phyloP scores from a whole-genome alignment of 1,140 invertebrate genomes.

The Drosophila oshimai region DNA sequence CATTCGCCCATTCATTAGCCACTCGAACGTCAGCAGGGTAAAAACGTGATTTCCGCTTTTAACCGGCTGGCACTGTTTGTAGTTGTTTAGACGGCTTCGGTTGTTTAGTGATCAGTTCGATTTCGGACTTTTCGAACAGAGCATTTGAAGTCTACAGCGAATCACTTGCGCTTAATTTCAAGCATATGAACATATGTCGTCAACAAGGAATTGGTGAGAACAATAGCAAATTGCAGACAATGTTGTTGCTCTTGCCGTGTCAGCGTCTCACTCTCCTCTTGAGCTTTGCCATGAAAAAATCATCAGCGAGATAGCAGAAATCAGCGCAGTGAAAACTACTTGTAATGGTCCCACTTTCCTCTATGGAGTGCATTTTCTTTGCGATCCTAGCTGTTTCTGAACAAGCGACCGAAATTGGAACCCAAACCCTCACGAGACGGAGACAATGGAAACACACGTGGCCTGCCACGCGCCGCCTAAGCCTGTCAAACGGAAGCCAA shows the following conservation, averaged over 20 bases:
- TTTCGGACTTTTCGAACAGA: neutral
- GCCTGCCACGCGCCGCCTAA: constrained; percentile 38
- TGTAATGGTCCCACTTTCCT: no score
- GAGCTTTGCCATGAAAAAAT: neutral
- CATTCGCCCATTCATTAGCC: constrained; percentile 26
- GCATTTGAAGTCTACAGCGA: no score
- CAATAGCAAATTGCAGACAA: constrained; percentile 14
- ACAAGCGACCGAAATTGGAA: constrained; percentile 47
- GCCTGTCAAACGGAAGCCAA: neutral
- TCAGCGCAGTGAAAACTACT: constrained; percentile 18
- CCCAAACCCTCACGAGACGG: neutral
- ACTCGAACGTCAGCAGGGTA: constrained; percentile 56
- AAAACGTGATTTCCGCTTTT: constrained; percentile 78
- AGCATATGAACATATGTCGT: no score
- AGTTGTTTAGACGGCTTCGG: constrained; percentile 48
- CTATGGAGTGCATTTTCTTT: no score
- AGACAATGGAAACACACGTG: constrained; percentile 53
- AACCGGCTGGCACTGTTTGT: constrained; percentile 11
- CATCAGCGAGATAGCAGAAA: constrained; percentile 4
- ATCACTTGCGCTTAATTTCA: neutral
- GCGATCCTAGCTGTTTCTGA: no score
- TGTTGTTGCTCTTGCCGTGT: neutral
- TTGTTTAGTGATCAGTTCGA: neutral
- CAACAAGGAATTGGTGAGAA: constrained; percentile 1
- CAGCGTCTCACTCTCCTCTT: neutral